Evolutionary conservation across 37 sponge, comb jelly and placozoan genomes (phyloP).

Genomic region (Spongilla lacustris): DNA sequence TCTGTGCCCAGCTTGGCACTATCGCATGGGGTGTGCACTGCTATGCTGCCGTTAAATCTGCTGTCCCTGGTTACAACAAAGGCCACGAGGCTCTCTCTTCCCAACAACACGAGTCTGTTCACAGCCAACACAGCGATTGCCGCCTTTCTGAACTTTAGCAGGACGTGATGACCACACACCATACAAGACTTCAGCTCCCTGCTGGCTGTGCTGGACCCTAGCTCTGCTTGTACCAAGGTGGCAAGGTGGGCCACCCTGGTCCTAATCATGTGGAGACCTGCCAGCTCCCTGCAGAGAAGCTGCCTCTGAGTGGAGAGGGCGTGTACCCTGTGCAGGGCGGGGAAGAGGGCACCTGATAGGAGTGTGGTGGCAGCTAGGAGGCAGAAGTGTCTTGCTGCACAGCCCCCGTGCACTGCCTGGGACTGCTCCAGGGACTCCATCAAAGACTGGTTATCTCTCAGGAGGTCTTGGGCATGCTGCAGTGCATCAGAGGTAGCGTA

Average conservation of each 20-base stretch:
- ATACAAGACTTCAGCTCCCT: neutral
- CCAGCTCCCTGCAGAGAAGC: conserved; percentile 1
- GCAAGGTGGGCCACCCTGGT: neutral
- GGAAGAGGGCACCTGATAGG: conserved; percentile 23
- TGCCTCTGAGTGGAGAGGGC: conserved; percentile 19
- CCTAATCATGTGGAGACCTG: neutral
- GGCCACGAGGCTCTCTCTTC: neutral
- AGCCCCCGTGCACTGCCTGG: conserved; percentile 6
- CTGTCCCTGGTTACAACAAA: neutral
- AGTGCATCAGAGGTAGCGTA: neutral
- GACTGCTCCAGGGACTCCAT: neutral
- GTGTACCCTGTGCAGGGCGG: conserved; percentile 2
- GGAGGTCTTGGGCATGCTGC: neutral
- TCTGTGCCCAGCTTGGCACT: neutral
- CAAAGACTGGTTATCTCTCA: neutral
- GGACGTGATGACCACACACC: neutral
- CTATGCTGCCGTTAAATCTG: neutral
- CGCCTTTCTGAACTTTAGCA: conserved; percentile 29
- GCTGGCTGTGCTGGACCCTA: neutral
- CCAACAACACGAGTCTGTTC: conserved; percentile 4
- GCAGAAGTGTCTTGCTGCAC: conserved; percentile 31
- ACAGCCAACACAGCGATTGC: conserved; percentile 31
- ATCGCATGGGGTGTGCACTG: neutral
- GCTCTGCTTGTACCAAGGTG: neutral
- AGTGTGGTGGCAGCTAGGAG: conserved; percentile 37